phyloP scores from a whole-genome alignment of 2,113 vertebrate species.

The Myotis yumanensis region DNA sequence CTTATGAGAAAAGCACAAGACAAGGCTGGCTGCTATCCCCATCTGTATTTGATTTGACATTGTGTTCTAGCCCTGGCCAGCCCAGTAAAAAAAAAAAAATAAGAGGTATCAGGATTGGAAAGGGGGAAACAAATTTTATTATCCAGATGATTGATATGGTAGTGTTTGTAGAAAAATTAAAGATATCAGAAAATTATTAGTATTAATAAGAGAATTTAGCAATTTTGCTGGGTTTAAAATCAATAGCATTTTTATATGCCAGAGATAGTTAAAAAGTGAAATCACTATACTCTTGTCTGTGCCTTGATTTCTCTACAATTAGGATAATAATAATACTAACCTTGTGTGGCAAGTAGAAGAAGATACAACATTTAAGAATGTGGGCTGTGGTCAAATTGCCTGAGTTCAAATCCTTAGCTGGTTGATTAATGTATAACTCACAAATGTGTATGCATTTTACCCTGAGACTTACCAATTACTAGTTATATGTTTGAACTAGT shows the following conservation, averaged over 20 bases:
- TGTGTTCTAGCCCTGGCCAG: neutral
- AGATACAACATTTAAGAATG: neutral
- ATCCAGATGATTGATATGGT: neutral
- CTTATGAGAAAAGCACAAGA: neutral
- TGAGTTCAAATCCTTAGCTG: neutral
- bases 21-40: neutral
- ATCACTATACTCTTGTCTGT: neutral
- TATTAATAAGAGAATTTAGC: neutral
- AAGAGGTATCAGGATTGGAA: neutral
- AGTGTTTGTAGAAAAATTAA: neutral
- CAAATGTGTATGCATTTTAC: no score
- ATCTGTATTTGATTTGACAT: neutral
- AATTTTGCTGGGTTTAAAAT: neutral
- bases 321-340: neutral
- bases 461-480: neutral
- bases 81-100: neutral
- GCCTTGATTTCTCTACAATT: neutral
- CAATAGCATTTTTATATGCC: neutral
- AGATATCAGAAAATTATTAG: conserved; percentile 26
- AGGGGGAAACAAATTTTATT: neutral
- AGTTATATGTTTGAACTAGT: neutral
- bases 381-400: neutral
- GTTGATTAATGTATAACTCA: no score
- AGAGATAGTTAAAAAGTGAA: conserved; percentile 1
- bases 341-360: neutral